phyloP scores from a whole-genome alignment of 2,888 invertebrate genomes.

The Philereme vetulata region DNA sequence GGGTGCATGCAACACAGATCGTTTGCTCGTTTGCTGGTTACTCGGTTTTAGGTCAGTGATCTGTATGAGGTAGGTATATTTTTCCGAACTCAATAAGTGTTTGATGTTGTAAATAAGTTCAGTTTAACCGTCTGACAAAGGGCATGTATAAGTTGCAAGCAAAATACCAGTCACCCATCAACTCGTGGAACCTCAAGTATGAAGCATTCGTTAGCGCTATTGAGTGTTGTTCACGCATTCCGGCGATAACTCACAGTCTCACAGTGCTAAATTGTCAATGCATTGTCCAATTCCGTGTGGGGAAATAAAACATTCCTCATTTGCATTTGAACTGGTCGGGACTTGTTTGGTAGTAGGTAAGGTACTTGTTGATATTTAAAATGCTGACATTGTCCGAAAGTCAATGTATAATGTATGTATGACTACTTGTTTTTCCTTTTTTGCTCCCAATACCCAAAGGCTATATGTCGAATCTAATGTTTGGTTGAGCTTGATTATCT shows the following conservation, averaged over 20 bases:
- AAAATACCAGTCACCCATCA: conserved; percentile 35
- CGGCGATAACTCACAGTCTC: conserved; percentile 38
- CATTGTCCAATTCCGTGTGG: conserved; percentile 6
- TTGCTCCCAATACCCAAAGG: no score
- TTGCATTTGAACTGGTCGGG: conserved; percentile 16
- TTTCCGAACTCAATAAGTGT: no score
- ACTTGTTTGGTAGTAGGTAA: neutral
- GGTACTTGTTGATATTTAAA: neutral
- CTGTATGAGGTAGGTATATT: no score
- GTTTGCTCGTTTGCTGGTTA: neutral
- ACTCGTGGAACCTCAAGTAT: conserved; percentile 36
- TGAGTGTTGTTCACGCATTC: conserved; percentile 41
- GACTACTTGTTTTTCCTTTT: no score
- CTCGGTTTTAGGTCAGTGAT: neutral
- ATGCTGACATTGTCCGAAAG: neutral
- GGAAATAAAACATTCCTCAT: conserved; percentile 21
- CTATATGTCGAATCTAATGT: no score
- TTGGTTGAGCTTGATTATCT: no score
- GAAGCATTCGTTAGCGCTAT: conserved; percentile 54
- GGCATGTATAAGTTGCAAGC: conserved; percentile 37
- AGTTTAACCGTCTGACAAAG: conserved; percentile 9
- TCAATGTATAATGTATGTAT: conserved; percentile 17
- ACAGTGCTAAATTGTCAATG: conserved; percentile 45
- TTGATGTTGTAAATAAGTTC: neutral
- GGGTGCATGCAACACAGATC: no score